Base-by-base conservation (phyloP, 1,140 invertebrate genomes). In the Apolygus lucorum region DNA sequence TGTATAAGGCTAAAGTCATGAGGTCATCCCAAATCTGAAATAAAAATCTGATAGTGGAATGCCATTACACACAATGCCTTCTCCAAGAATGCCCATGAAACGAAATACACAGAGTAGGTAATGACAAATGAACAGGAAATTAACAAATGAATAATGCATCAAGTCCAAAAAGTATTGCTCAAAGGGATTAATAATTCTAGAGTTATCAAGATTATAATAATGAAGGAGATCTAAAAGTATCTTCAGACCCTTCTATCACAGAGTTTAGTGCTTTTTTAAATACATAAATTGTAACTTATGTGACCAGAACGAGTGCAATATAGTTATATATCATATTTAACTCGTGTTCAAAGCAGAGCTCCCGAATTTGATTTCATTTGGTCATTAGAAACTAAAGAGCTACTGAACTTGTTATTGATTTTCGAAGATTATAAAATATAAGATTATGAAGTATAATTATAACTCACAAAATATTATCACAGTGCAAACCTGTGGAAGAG, bases 361-460 rank as follows among this genome's bases (percentile, higher is more conserved):
- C n/a, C n/a, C n/a, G n/a, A n/a, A n/a, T n/a, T n/a, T n/a, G n/a
- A n/a, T n/a, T n/a, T n/a, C n/a, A n/a, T n/a, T n/a, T n/a, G n/a
- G n/a, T n/a, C n/a, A n/a, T n/a, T n/a, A n/a, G n/a, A n/a, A n/a
- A n/a, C n/a, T n/a, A n/a, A n/a, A n/a, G n/a, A 42, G 34, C 4
- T 42, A 42, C 34, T 8, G 4, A 8, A 8, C 4, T 8, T 42
- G 34, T 4, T 42, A 42, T 42, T 42, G 4, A 4, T 17, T 8
- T 42, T 42, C 34, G 17, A 42, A 59, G 54, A 59, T 14, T 11
- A 59, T 11, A 14, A 59, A 59, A 11, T 11, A 59, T 11, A 11
- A 59, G 34, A 68, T 67, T 68, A 68, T 54, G 66, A 71, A 67
- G 54, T 59, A 11, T 22, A 4, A 59, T 14, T 59, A 22, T 59